phyloP scores from a whole-genome alignment of 2,888 invertebrate genomes.

The Pterobdella sp. region DNA sequence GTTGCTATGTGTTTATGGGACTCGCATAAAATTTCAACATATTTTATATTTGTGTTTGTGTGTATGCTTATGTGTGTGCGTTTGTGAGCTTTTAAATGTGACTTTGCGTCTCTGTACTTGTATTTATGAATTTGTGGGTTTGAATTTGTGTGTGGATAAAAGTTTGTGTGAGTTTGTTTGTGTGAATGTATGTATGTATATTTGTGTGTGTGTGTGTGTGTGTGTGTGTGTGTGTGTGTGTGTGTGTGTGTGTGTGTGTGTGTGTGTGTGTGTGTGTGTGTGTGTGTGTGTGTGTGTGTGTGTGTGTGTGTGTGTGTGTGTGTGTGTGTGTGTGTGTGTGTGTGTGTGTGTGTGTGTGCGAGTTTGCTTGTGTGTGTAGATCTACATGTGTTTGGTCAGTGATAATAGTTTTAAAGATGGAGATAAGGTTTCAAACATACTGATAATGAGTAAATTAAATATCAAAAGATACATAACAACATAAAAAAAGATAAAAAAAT shows the following conservation, averaged over 20 bases:
- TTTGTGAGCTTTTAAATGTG: slow-evolving; percentile 2
- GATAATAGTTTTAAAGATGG: not conserved
- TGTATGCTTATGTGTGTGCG: slow-evolving; percentile 7
- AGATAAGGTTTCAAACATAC: no score
- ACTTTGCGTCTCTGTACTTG: not conserved
- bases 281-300: slow-evolving; percentile 48
- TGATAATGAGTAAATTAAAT: not conserved
- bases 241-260: slow-evolving; percentile 4
- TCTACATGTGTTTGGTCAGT: not conserved
- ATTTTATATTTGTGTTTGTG: slow-evolving; percentile 6
- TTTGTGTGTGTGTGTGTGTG: slow-evolving; percentile 15
- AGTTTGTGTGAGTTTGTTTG: slow-evolving; percentile 12
- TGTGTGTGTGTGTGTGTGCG: slow-evolving; percentile 30
- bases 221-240: not conserved
- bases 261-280: slow-evolving; percentile 25
- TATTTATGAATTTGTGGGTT: slow-evolving; percentile 7
- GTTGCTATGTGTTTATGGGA: no score
- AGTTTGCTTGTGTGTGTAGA: slow-evolving; percentile 4
- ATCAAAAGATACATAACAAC: not conserved
- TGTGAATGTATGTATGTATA: slow-evolving; percentile 15
- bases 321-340: slow-evolving; percentile 32
- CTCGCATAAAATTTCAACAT: no score
- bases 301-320: slow-evolving; percentile 32
- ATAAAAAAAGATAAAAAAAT: not conserved
- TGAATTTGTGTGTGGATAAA: slow-evolving; percentile 5